Conservation (phyloP, 2,888 invertebrate species). For the Aphodius granarius region DNA sequence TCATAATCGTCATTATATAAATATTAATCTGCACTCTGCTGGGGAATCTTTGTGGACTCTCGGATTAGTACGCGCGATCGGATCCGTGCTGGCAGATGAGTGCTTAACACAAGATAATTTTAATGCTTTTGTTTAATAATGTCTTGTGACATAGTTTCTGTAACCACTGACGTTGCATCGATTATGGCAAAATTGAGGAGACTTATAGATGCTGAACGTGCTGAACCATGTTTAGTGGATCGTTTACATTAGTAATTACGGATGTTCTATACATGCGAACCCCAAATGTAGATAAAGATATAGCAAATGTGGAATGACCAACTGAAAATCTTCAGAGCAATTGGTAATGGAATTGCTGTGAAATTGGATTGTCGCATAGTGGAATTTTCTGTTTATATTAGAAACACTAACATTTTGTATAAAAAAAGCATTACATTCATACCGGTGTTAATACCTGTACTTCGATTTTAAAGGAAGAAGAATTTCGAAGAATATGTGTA, state of each 20-base stretch:
- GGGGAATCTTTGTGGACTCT: not conserved
- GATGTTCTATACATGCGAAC: not conserved
- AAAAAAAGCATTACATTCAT: no score
- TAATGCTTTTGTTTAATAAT: slow-evolving; percentile 14
- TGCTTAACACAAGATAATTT: slow-evolving; percentile 18
- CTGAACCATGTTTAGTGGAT: not conserved
- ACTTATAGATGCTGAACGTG: slow-evolving; percentile 13
- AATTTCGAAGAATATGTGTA: no score
- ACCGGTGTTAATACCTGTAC: no score
- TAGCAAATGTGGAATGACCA: no score
- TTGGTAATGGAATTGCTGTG: no score
- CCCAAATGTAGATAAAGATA: no score
- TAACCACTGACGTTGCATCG: slow-evolving; percentile 3
- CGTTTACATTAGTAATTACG: not conserved
- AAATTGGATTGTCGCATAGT: no score
- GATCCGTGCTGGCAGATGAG: slow-evolving; percentile 23
- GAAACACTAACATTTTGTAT: no score
- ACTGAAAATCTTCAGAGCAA: no score
- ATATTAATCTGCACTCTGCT: not conserved
- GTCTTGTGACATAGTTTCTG: slow-evolving; percentile 16
- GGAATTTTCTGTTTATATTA: no score
- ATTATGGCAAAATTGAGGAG: slow-evolving; percentile 8
- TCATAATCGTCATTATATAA: slow-evolving; percentile 25
- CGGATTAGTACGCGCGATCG: slow-evolving; percentile 18
- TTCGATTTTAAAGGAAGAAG: no score